Evolutionary conservation across 1,140 invertebrate species (phyloP).

Genomic region (Adelges cooleyi): DNA sequence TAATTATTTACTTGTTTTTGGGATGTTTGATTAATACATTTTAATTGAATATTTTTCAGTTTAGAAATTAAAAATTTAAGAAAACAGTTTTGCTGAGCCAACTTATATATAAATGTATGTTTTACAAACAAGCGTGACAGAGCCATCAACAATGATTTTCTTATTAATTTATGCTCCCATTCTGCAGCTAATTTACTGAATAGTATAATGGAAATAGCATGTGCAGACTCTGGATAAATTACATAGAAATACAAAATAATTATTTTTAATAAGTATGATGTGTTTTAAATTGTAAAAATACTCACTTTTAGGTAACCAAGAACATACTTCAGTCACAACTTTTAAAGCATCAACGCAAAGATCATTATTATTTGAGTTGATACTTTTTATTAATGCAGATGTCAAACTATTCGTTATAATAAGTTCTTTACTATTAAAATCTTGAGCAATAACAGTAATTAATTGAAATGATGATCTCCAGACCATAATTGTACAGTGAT

Average conservation of each 20-base stretch:
- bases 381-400: background rate
- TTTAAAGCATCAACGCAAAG: conserved; percentile 9
- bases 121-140: conserved; percentile 1
- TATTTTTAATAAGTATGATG: too few species aligned
- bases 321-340: background rate
- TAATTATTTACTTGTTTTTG: conserved; percentile 7
- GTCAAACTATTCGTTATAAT: conserved; percentile 1
- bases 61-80: background rate
- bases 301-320: conserved; percentile 4
- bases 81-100: background rate
- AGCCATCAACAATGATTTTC: conserved; percentile 1
- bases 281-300: too few species aligned
- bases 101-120: background rate
- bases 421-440: background rate
- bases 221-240: background rate
- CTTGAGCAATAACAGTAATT: background rate
- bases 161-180: background rate
- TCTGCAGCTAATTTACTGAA: background rate
- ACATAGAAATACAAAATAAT: too few species aligned
- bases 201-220: background rate
- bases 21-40: background rate
- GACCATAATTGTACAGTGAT: conserved; percentile 15
- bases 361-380: background rate
- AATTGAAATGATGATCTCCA: conserved; percentile 14
- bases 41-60: background rate